Evolutionary conservation across 2,797 vertebrate species (phyloP).

Genomic region (Oryzias sinensis): DNA sequence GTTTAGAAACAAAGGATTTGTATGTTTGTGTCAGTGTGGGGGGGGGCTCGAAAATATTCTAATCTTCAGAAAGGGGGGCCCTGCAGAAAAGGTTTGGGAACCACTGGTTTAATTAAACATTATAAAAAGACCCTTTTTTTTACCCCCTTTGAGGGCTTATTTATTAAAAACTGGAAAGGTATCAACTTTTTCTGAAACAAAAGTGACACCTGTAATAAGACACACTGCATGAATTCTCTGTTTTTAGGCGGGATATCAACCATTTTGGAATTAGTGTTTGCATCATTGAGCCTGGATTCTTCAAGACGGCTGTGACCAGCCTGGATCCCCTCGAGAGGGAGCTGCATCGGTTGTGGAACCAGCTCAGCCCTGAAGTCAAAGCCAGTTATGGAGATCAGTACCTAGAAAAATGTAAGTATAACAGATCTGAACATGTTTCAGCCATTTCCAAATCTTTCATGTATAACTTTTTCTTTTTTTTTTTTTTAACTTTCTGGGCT

Average conservation of each 20-base stretch:
- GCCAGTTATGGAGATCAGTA: slow-evolving; percentile 88
- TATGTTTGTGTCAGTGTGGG: too few species aligned
- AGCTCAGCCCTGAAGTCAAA: slow-evolving; percentile 80
- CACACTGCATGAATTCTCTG: neutral
- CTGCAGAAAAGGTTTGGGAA: too few species aligned
- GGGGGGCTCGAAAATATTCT: too few species aligned
- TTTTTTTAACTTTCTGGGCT: too few species aligned
- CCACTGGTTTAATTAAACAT: too few species aligned
- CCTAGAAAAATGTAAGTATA: slow-evolving; percentile 83
- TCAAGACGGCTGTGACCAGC: slow-evolving; percentile 86
- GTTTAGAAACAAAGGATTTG: too few species aligned
- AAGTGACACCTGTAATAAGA: neutral
- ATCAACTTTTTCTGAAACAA: neutral
- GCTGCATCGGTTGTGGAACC: slow-evolving; percentile 85
- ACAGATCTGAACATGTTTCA: slow-evolving; percentile 1
- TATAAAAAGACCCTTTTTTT: too few species aligned
- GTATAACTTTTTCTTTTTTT: too few species aligned
- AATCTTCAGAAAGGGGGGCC: too few species aligned
- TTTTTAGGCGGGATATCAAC: slow-evolving; percentile 84
- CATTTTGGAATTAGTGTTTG: slow-evolving; percentile 89
- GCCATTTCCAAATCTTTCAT: neutral
- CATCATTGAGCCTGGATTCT: slow-evolving; percentile 93
- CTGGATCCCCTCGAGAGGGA: slow-evolving; percentile 80
- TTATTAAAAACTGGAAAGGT: too few species aligned
- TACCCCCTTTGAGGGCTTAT: too few species aligned